Evolutionary conservation across 2,113 vertebrate genomes (phyloP).

Genomic region (Hoplias malabaricus): DNA sequence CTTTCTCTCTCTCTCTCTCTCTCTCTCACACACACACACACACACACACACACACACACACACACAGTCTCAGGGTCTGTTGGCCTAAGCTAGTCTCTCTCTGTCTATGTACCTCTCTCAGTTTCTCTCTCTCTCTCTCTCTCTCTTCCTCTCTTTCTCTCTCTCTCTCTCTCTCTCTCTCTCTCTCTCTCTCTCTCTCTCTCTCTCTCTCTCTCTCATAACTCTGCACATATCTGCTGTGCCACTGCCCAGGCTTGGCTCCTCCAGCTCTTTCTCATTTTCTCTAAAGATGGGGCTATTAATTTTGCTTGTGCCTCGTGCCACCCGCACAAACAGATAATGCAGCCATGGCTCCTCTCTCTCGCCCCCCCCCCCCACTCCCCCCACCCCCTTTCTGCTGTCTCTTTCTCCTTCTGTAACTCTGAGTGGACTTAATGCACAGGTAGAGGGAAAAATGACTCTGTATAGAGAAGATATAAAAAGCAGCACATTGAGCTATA

Average conservation of each 20-base stretch:
- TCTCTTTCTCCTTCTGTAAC: conserved; percentile 19
- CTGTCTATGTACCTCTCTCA: too few species aligned
- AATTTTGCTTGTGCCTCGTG: conserved; percentile 43
- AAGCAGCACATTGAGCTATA: conserved; percentile 37
- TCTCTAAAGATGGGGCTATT: conserved; percentile 48
- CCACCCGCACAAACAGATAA: conserved; percentile 32
- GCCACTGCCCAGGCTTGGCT: conserved; percentile 41
- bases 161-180: neutral
- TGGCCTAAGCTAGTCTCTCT: neutral
- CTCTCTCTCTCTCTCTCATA: conserved; percentile 24
- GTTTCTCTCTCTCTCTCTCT: too few species aligned
- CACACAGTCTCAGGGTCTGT: neutral
- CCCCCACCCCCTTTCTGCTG: neutral
- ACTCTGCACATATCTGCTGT: conserved; percentile 30
- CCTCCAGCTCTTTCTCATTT: conserved; percentile 39
- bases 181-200: conserved; percentile 3
- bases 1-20: too few species aligned
- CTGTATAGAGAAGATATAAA: conserved; percentile 40
- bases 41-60: neutral
- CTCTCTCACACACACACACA: neutral
- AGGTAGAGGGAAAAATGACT: conserved; percentile 23
- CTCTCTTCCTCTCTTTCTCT: neutral
- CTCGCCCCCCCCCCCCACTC: neutral
- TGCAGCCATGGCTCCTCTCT: conserved; percentile 1
- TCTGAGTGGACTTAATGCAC: conserved; percentile 40